Base-by-base conservation (phyloP, 2,888 invertebrate genomes). In the Actias luna region DNA sequence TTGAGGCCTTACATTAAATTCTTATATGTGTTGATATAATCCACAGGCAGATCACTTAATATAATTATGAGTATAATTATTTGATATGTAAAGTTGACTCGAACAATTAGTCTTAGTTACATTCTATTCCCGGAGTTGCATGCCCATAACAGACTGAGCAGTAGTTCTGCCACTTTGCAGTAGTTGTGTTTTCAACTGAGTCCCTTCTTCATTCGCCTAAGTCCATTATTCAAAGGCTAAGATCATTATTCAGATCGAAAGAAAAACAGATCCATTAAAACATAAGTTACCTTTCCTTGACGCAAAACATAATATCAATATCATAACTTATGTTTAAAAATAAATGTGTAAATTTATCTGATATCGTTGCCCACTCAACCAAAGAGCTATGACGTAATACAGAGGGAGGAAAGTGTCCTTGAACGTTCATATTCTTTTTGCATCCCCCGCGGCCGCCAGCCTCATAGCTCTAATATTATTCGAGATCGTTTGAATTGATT, bases 341-440 rank as follows among this genome's bases (percentile, higher is more conserved):
- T 31, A 46, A 25, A 58, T 42, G 31, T 42, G 16, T 58, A 29
- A 22, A 50, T 27, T 55, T 31, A 29, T 39, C n/a, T 31, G 14
- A 35, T 42, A 29, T 14, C 18, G 42, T 33, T 62, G 14, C 25
- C 33, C 50, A 29, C 52, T 35, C 59, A 27, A 59, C 52, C 36
- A 27, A 52, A n/a, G 33, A 27, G 52, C 27, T 52, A 52, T 63
- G 62, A 63, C 62, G 62, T 59, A 58, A 63, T 59, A 18, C 62
- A 29, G 35, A 8, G 36, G 58, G 55, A 55, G 55, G 36, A 29
- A 42, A 50, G 35, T 50, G 33, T 16, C 46, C 62, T 29, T 29
- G 18, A 50, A 29, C 18, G 46, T 46, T 18, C 62, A 61, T 50
- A 7, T 50, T 64, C 61, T 22, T 35, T 27, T 12, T 7, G 42